Base-by-base conservation (phyloP, 2,113 vertebrate genomes). In the Erythrocercus mccallii region DNA sequence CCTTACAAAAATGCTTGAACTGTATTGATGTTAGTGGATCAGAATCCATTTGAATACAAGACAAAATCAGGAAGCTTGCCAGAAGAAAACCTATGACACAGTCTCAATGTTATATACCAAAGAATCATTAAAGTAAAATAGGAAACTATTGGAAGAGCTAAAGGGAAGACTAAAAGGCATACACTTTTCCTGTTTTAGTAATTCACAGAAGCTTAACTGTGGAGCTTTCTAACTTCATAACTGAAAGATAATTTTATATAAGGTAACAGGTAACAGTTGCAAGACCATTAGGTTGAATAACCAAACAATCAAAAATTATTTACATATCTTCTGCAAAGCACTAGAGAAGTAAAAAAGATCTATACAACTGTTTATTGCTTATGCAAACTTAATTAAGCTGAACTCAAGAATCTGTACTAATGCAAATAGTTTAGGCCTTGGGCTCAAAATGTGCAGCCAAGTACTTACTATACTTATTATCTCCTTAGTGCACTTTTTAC, bases 371-470 rank as follows among this genome's bases (percentile, higher is more conserved):
- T 89, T 92, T 83, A 47, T 30, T 89, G 27, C 31, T 57, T 89
- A 28, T 92, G 28, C 23, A 95, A 93, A 92, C 73, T 61, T 86
- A 91, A 87, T 92, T 87, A 89, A 87, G 15, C n/a, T 68, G 69
- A 85, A 69, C 25, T 81, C 42, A 74, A 93, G 37, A 58, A 89
- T 66, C 74, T 69, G 8, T 62, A 47, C 53, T 77, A 54, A 80
- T 61, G 30, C 60, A 79, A 92, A 78, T 16, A 72, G 50, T 72
- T 76, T 58, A 82, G 53, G 66, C 76, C 69, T 90, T 70, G 38
- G 66, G 87, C 70, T 96, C 57, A 91, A 94, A 90, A 86, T 71
- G 42, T 78, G 68, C 66, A 81, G 64, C 42, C 70, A 92, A 90
- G 58, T 80, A 76, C 53, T 90, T 82, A 68, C 61, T 60, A 42